phyloP scores from a whole-genome alignment of 2,888 invertebrate genomes.

The Clusia tigrina region DNA sequence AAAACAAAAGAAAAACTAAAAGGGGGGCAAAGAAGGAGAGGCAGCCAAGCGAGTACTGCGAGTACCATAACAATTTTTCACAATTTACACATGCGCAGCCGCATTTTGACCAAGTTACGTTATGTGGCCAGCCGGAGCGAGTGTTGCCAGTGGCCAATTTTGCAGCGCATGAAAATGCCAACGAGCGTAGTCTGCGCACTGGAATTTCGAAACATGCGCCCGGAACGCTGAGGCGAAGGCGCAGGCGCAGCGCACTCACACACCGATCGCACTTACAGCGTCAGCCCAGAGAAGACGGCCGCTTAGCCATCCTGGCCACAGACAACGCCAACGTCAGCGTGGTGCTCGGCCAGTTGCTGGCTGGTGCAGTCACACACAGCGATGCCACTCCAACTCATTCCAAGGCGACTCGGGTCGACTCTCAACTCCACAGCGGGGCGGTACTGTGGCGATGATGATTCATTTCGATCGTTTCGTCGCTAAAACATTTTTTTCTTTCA shows the following conservation, averaged over 20 bases:
- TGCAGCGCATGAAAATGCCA: conserved; percentile 6
- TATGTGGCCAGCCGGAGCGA: not conserved
- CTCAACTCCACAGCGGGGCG: conserved; percentile 57
- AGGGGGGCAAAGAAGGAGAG: conserved; percentile 37
- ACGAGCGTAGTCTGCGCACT: conserved; percentile 7
- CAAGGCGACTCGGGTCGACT: conserved; percentile 39
- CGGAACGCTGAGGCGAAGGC: conserved; percentile 28
- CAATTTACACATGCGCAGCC: conserved; percentile 41
- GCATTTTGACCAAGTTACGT: not conserved
- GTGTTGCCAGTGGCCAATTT: not conserved
- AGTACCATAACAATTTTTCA: conserved; percentile 44
- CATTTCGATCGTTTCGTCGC: conserved; percentile 42
- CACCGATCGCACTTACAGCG: conserved; percentile 18
- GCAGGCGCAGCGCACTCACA: conserved; percentile 15
- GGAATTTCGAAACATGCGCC: conserved; percentile 36
- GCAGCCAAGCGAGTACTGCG: conserved; percentile 29
- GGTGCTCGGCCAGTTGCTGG: not conserved
- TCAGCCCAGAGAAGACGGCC: conserved; percentile 5
- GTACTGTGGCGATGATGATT: conserved; percentile 47
- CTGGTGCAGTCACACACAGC: not conserved
- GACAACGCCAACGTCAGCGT: conserved; percentile 3
- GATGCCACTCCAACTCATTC: conserved; percentile 29
- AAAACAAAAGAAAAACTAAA: too few relatives aligned
- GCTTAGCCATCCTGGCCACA: not conserved
- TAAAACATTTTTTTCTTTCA: conserved; percentile 25